These are phyloP conservation scores for Homarus americanus DNA, from an alignment of 1,140 invertebrate genomes.

Conservation along the genomic window DNA sequence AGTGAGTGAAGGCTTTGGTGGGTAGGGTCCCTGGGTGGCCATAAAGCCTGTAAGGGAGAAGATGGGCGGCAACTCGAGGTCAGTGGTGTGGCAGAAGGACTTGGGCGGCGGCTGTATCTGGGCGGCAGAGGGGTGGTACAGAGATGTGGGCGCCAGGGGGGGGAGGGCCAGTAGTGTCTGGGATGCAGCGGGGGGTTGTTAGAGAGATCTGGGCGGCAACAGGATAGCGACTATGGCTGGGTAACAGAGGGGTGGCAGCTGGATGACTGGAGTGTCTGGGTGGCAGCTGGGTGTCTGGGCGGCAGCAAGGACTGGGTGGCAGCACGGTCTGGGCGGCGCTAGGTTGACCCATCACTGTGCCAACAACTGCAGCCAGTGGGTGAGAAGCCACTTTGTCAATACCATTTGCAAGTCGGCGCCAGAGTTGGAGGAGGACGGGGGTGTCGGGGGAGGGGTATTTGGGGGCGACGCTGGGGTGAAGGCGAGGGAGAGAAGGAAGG, in stretches of 20 bases:
- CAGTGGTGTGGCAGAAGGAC: too few species aligned
- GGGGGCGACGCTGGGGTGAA: neutral
- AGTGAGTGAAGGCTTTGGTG: too few species aligned
- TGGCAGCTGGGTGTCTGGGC: neutral
- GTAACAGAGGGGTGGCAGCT: neutral
- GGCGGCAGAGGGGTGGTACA: too few species aligned
- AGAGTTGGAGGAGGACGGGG: neutral
- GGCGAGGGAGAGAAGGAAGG: too few species aligned
- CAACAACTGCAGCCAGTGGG: neutral
- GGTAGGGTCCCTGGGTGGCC: too few species aligned
- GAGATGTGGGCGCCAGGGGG: too few species aligned
- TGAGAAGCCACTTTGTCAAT: conserved; percentile 17
- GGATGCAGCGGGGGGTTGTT: too few species aligned
- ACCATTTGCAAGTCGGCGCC: conserved; percentile 18
- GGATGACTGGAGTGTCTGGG: neutral
- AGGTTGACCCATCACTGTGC: neutral
- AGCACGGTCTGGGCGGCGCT: neutral
- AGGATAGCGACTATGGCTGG: neutral
- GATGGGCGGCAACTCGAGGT: too few species aligned
- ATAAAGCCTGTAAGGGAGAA: too few species aligned
- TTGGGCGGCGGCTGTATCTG: too few species aligned
- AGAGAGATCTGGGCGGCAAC: too few species aligned
- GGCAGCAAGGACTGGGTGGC: neutral
- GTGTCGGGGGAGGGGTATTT: neutral
- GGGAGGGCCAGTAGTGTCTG: too few species aligned